Evolutionary conservation across 1,140 invertebrate species (phyloP), one percentile per base, ranked within the genome.

Genomic region (Venustaconcha ellipsiformis): DNA sequence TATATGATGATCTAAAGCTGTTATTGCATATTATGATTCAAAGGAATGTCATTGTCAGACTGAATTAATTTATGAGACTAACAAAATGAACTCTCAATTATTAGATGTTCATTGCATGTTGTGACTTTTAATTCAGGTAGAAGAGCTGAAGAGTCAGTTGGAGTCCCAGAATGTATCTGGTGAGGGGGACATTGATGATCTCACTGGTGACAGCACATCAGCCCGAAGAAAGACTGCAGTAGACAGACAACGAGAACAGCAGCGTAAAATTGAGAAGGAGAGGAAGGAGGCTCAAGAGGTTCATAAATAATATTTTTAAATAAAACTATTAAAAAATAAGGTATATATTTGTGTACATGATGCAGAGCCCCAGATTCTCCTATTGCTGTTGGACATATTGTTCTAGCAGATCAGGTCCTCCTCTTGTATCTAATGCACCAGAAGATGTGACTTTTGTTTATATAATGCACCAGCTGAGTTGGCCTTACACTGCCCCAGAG

Each of bases 211-310:
- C 1, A 63, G 48, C 12, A 60, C 57, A 76, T 78, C 78, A 1
- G 70, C 76, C 62, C 74, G 79, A 26, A 78, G 74, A 58, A 77
- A 66, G 26, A 83, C 78, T 3, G 81, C 83, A 30, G 82, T 87
- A 37, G 84, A 87, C 8, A 82, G 82, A 70, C 85, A 89, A 60
- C 78, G 80, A 57, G 86, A 88, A 72, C 82, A 86, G 55, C 74
- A 89, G 6, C 82, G 82, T 23, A 86, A 86, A 68, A 59, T 87
- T 4, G 88, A 90, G 72, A 88, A 84, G 74, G 89, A 90, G 68
- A 80, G 83, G 64, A 88, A 87, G 78, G 88, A 90, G 69, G 76
- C 84, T 59, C 85, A 87, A 65, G 89, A 89, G 82, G 88, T 89
- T 48, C 37, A 48, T 48, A 37, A 37, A 48, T 6, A 11, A 6